Conservation (phyloP, 1,140 invertebrate genomes). For the Procambarus clarkii region DNA sequence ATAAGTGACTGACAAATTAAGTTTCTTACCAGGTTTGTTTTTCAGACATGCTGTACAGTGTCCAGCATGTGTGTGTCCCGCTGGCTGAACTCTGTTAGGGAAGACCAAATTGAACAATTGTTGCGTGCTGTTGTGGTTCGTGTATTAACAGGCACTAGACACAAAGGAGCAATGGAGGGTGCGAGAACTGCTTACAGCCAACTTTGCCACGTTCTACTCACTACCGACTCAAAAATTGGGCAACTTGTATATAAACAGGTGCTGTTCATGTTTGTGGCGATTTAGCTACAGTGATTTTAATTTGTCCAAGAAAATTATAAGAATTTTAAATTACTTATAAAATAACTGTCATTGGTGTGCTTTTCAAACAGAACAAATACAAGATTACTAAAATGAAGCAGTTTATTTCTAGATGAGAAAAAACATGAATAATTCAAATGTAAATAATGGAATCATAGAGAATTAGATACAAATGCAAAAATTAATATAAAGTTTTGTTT, state of each 20-base stretch:
- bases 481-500: neutral
- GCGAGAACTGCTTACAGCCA: slow-evolving; percentile 78
- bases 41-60: slow-evolving; percentile 53
- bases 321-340: no score
- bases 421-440: neutral
- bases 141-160: slow-evolving; percentile 84
- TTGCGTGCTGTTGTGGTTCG: slow-evolving; percentile 78
- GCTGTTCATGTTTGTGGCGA: neutral
- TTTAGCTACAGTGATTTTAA: no score
- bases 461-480: no score
- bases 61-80: slow-evolving; percentile 14
- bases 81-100: slow-evolving; percentile 1
- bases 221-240: neutral
- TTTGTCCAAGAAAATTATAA: no score
- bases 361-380: neutral
- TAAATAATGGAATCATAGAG: no score
- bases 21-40: neutral
- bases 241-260: slow-evolving; percentile 37
- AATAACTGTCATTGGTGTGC: neutral
- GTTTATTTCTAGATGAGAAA: neutral
- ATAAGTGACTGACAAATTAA: no score
- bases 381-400: neutral
- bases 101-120: slow-evolving; percentile 11
- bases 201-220: slow-evolving; percentile 5
- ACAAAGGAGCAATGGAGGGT: slow-evolving; percentile 88